Conservation (phyloP, 2,797 vertebrate species). For the Fistularia commersonii region DNA sequence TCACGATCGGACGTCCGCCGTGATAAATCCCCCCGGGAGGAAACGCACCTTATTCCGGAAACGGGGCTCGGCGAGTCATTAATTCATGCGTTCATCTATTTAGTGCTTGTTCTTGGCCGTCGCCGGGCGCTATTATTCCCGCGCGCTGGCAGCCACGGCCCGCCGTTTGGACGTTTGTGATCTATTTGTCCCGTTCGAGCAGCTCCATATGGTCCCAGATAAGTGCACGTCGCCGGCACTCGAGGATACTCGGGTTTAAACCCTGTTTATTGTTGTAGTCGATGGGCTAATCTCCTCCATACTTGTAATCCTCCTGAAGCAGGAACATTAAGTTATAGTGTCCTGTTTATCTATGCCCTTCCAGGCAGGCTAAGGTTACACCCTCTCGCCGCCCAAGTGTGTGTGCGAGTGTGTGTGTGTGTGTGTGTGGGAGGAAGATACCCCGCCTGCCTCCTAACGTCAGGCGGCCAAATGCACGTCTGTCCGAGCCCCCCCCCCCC, state of each 20-base stretch:
- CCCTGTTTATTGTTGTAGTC: slow-evolving; percentile 58
- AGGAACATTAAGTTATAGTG: slow-evolving; percentile 56
- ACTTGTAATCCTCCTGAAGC: slow-evolving; percentile 65
- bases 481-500: too few species aligned
- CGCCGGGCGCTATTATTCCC: too few species aligned
- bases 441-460: slow-evolving; percentile 48
- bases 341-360: slow-evolving; percentile 56
- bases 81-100: too few species aligned
- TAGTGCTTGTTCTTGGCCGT: too few species aligned
- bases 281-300: slow-evolving; percentile 61
- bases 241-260: slow-evolving; percentile 46
- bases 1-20: too few species aligned
- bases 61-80: too few species aligned
- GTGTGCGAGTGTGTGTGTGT: slow-evolving; percentile 5
- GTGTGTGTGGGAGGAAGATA: slow-evolving; percentile 32
- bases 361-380: slow-evolving; percentile 51
- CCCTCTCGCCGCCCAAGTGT: slow-evolving; percentile 4
- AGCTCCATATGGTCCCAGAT: slow-evolving; percentile 22
- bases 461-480: slow-evolving; percentile 53
- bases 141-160: neutral
- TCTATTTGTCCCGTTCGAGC: too few species aligned
- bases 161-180: too few species aligned
- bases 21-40: too few species aligned
- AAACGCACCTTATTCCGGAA: too few species aligned
- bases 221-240: slow-evolving; percentile 31